Evolutionary conservation across 2,888 invertebrate genomes (phyloP), one percentile per base, ranked within the genome.

Genomic region (Odontothrips loti): DNA sequence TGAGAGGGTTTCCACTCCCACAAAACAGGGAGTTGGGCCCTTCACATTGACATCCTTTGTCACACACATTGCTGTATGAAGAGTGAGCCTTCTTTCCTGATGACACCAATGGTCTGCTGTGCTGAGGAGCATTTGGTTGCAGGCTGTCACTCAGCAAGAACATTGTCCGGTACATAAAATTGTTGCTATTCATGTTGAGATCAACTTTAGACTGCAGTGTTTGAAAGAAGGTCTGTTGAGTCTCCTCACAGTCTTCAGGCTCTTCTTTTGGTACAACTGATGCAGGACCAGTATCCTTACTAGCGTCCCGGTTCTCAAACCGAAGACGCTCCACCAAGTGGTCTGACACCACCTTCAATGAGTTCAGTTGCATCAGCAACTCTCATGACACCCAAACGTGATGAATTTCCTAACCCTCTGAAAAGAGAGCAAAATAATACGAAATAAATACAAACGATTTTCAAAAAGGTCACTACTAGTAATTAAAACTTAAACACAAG

Each of bases 341-440:
- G 81, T 84, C 84, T 47, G 84, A 84, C 79, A 84, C 85, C 75
- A 82, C 84, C 83, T 84, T 83, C 80, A 85, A 84, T 80, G 84
- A 84, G 81, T 84, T 84, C 81, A 85, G 68, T 75, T 75, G 68
- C 68, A 75, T 75, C 27, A 75, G 68, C 68, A 27, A 27, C 68
- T 75, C 68, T 75, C 68, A 75, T 75, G 68, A 23, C 68, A 23
- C 68, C 27, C 27, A 10, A 12, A 27, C 68, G 12, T 27, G 12
- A 12, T 75, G 23, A 75, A 75, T 75, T 75, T 23, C 27, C 23
- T 27, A 27, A 68, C 68, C n/a, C 23, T 75, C 68, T 75, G 68
- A 75, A 75, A 58, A 58, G 0, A 58, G 15, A 43, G 34, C 3
- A 43, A 43, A 43, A 43, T 4, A 43, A 43, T 43, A 43, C 2